Percentiles rank a stretch among this genome's conserved stretches.
phyloP scores from a whole-genome alignment of 2,113 vertebrate genomes.

The Acrocephalus arundinaceus region DNA sequence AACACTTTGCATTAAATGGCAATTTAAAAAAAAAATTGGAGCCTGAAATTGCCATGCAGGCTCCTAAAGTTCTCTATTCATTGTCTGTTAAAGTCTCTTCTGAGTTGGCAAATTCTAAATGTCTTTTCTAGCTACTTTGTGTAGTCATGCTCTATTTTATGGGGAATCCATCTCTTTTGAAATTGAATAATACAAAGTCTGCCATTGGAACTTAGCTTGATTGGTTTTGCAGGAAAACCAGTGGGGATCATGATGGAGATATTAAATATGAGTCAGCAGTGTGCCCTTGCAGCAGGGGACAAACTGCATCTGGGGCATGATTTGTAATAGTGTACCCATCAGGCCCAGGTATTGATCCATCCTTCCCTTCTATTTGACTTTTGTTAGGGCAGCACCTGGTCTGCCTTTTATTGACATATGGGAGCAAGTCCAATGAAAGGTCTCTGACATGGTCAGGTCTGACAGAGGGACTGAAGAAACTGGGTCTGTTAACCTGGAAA shows the following conservation, averaged over 20 bases:
- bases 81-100: not conserved
- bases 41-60: not conserved
- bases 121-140: not conserved
- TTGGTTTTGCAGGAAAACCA: not conserved
- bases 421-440: not conserved
- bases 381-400: not conserved
- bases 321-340: not conserved
- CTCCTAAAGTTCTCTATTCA: not conserved
- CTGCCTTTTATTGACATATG: not conserved
- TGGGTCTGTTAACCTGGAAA: not conserved
- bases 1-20: not conserved
- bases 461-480: not conserved
- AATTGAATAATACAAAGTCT: not conserved
- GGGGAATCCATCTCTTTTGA: not conserved
- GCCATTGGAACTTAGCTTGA: not conserved
- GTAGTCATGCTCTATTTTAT: not conserved
- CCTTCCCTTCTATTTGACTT: not conserved
- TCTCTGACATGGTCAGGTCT: not conserved
- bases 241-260: not conserved
- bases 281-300: not conserved
- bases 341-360: not conserved
- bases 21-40: not conserved
- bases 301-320: not conserved
- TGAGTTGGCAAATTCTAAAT: not conserved
- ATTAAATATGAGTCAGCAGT: not conserved